Conservation (phyloP, 2,113 vertebrate genomes). For the Calypte anna region DNA sequence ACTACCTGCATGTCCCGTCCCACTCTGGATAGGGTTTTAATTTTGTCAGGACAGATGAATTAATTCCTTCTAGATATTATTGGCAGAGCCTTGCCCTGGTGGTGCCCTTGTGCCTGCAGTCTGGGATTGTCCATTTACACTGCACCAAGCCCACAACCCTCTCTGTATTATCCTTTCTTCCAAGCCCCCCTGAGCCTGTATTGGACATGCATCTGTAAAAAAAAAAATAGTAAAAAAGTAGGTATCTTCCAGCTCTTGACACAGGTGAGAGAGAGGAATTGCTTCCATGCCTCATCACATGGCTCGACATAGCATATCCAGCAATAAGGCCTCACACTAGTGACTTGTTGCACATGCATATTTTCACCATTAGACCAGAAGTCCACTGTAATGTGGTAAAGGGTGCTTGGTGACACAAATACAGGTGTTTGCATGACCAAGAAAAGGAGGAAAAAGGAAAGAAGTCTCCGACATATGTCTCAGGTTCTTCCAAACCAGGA, state of each 20-base stretch:
- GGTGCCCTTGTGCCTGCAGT: not conserved
- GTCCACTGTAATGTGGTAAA: not conserved
- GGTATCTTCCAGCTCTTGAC: fast-evolving
- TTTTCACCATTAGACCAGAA: not conserved
- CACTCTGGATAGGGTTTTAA: not conserved
- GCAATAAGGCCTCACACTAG: not conserved
- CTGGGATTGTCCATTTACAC: not conserved
- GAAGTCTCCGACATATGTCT: not conserved
- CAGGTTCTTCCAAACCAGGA: not conserved
- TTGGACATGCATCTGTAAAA: not conserved
- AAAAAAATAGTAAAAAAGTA: not conserved
- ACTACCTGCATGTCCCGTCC: not conserved
- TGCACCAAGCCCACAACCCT: not conserved
- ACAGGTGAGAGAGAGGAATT: not conserved
- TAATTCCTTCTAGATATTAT: not conserved
- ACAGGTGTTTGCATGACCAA: not conserved
- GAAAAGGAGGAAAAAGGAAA: not conserved
- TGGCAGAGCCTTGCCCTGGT: not conserved
- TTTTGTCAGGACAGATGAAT: not conserved
- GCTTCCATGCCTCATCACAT: not conserved
- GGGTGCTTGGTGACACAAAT: not conserved
- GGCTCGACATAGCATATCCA: not conserved
- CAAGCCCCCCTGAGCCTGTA: not conserved
- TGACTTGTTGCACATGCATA: not conserved
- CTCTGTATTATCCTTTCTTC: not conserved